Percentiles rank a stretch among this genome's conserved stretches.
Evolutionary conservation across 2,888 invertebrate species (phyloP).

Genomic region (Sphaeridia pumilis): DNA sequence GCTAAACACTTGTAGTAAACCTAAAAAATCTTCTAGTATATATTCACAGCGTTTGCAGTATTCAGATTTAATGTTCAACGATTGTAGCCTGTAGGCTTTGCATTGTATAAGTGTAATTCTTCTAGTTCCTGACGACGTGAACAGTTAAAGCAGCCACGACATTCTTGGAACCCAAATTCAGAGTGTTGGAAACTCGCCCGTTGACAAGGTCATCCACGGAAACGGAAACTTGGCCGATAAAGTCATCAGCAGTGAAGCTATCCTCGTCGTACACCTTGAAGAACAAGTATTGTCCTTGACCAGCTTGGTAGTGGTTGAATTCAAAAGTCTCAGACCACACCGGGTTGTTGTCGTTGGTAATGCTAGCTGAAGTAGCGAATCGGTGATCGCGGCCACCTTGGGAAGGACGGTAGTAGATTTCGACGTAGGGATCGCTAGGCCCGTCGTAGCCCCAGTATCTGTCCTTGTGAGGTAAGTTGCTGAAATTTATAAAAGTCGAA

Average conservation of each 20-base stretch:
- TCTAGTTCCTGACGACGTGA: background rate
- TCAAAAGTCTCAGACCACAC: background rate
- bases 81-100: background rate
- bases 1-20: too few species aligned
- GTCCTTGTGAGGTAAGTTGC: background rate
- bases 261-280: background rate
- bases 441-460: constrained; percentile 1
- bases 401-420: background rate
- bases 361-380: background rate
- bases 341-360: background rate
- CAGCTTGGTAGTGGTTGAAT: background rate
- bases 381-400: background rate
- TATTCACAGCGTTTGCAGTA: too few species aligned
- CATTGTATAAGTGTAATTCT: background rate
- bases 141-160: background rate
- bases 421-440: background rate
- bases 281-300: background rate
- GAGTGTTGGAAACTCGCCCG: background rate
- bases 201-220: background rate
- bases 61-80: too few species aligned
- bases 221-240: background rate
- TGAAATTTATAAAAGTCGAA: background rate
- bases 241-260: background rate
- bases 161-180: background rate
- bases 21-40: too few species aligned